These are phyloP conservation scores for Drosophila aldrichi DNA, from an alignment of 2,888 invertebrate species.

Conservation along the genomic window DNA sequence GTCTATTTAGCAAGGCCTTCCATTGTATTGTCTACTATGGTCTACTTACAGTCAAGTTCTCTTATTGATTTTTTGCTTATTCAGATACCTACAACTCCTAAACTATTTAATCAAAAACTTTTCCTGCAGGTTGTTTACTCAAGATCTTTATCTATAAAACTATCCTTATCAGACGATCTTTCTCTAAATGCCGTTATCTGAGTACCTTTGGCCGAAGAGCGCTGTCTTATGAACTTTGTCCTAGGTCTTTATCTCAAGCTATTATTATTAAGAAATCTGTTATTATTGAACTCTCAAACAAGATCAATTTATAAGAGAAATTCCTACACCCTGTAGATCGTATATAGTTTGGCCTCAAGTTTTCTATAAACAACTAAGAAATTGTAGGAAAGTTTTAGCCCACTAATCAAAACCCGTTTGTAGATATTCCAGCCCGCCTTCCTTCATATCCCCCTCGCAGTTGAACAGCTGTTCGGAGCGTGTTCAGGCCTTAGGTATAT, in stretches of 20 bases:
- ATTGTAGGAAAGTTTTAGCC: neutral
- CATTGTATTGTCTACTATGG: neutral
- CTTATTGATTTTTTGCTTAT: neutral
- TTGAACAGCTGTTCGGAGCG: conserved; percentile 31
- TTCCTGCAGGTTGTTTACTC: neutral
- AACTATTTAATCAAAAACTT: neutral
- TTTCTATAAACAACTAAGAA: neutral
- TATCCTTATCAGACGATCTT: neutral
- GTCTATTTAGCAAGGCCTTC: neutral
- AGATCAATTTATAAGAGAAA: too few species aligned
- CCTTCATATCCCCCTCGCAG: too few species aligned
- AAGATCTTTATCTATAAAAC: neutral
- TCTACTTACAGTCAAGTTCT: neutral
- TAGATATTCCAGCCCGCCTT: too few species aligned
- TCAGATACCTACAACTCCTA: neutral
- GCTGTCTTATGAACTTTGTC: neutral
- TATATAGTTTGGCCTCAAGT: neutral
- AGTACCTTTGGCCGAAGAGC: too few species aligned
- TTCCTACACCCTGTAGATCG: neutral
- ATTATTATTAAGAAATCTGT: neutral
- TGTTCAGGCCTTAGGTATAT: conserved; percentile 28
- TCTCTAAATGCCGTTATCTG: neutral
- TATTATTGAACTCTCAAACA: neutral
- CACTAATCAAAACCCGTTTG: neutral
- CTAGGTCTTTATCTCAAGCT: neutral